These are phyloP conservation scores for Verasper variegatus DNA, from an alignment of 2,113 vertebrate species.

Conservation along the genomic window DNA sequence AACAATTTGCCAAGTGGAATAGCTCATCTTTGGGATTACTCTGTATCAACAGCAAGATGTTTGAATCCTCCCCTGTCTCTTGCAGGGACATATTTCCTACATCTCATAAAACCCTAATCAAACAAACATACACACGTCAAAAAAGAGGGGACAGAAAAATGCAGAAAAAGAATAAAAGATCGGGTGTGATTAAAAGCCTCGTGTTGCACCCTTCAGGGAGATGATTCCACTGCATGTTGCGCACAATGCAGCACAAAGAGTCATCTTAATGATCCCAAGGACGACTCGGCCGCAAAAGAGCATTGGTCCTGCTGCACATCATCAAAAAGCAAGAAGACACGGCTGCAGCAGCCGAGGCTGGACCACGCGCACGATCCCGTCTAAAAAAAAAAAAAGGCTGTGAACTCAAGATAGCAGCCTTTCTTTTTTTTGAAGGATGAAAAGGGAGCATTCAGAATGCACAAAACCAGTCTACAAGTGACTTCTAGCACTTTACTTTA, in stretches of 20 bases:
- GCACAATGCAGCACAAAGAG: slow-evolving; percentile 33
- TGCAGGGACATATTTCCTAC: neutral
- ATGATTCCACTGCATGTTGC: slow-evolving; percentile 5
- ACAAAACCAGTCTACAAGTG: slow-evolving; percentile 33
- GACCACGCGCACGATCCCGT: slow-evolving; percentile 2
- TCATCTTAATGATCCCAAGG: slow-evolving; percentile 45
- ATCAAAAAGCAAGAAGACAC: slow-evolving; percentile 50
- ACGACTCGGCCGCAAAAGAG: slow-evolving; percentile 15
- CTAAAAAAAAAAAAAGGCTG: slow-evolving; percentile 30
- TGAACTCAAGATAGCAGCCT: slow-evolving; percentile 37
- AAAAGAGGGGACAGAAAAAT: neutral
- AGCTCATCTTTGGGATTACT: too few species aligned
- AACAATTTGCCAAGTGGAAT: too few species aligned
- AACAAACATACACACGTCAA: slow-evolving; percentile 7
- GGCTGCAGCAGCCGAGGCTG: slow-evolving; percentile 21
- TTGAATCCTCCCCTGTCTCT: neutral
- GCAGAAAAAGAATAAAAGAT: slow-evolving; percentile 32
- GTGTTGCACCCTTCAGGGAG: slow-evolving; percentile 15
- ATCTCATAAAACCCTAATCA: slow-evolving; percentile 13
- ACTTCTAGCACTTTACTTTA: slow-evolving; percentile 24
- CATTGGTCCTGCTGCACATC: slow-evolving; percentile 33
- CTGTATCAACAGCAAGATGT: too few species aligned
- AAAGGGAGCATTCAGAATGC: slow-evolving; percentile 40
- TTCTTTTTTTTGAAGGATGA: slow-evolving; percentile 28
- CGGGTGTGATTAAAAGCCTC: slow-evolving; percentile 32